Evolutionary conservation across 2,888 invertebrate species (phyloP), one percentile per base, ranked within the genome.

Genomic region (Synergus laeviventris): DNA sequence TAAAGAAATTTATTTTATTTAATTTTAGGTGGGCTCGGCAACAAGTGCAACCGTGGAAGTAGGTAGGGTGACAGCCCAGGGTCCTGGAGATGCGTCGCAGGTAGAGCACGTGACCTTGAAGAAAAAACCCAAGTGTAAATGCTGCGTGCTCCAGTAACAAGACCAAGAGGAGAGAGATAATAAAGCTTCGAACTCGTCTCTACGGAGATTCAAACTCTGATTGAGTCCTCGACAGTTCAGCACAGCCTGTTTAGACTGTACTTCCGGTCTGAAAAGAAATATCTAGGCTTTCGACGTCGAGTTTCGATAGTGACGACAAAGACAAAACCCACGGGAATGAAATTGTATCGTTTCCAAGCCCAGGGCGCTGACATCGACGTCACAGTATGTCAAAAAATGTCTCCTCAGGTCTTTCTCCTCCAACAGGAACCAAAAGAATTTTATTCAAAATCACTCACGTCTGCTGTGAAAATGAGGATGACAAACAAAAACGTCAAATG

Each of bases 121-220:
- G 93, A 97, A 97, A 94, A 97, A 97, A 93, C 96, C 96, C 92
- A 97, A 97, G 93, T 97, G 97, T 94, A 96, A 96, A 92, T 97
- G 97, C 93, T 98, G 98, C 93, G 96, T 96, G 91, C 94, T 97
- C 91, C 97, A 97, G 94, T 97, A 96, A 94, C 84, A 83, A 61
- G 74, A 38, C 49, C 56, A 78, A 74, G 70, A 31, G 21, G 61
- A 62, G 62, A 54, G 78, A 73, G 45, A 66, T 45, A 59, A 54
- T 14, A 70, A 73, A 79, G 76, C 31, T 74, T 60, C 75, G 21
- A 70, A 39, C 38, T 24, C 42, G 70, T 66, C 60, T 76, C 76
- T 42, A 70, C 56, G 21, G 56, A 73, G 76, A 70, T 56, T 66
- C 38, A 45, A 54, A 64, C 38, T 31, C 42, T 59, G 70, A 70